Evolutionary conservation across 2,797 vertebrate genomes (phyloP).

Genomic region (Anomalospiza imberbis): DNA sequence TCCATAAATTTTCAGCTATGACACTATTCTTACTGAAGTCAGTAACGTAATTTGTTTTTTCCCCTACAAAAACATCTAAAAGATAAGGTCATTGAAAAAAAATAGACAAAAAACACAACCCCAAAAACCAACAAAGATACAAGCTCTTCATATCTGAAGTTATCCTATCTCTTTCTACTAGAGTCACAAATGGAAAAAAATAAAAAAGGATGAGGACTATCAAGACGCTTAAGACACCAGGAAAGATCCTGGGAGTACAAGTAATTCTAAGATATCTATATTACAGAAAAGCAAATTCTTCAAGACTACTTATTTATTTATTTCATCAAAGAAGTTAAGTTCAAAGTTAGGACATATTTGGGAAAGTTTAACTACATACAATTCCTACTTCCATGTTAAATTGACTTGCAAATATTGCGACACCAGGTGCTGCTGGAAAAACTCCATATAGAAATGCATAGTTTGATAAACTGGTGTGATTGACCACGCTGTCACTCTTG

Average conservation of each 20-base stretch:
- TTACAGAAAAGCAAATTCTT: not conserved
- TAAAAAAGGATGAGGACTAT: not conserved
- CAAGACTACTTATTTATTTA: not conserved
- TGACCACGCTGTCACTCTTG: slow-evolving; percentile 73
- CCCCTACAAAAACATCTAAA: not conserved
- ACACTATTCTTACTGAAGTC: not conserved
- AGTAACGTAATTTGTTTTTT: not conserved
- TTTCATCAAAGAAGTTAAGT: not conserved
- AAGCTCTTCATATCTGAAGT: not conserved
- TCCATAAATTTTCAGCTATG: not conserved
- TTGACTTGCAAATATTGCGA: slow-evolving; percentile 94
- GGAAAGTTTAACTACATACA: slow-evolving; percentile 77
- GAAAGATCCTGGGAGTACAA: not conserved
- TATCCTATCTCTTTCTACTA: not conserved
- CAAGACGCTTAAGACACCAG: not conserved
- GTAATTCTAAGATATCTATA: not conserved
- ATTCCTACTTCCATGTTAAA: slow-evolving; percentile 97
- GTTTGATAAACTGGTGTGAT: slow-evolving; percentile 94
- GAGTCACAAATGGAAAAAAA: not conserved
- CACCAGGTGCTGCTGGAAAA: slow-evolving; percentile 95
- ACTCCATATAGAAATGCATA: slow-evolving; percentile 96
- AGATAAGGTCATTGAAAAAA: not conserved
- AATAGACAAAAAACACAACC: not conserved
- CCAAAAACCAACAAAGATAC: not conserved
- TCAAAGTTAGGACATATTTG: not conserved